These are phyloP conservation scores for Kryptopterus vitreolus DNA, from an alignment of 2,797 vertebrate genomes.

Conservation along the genomic window DNA sequence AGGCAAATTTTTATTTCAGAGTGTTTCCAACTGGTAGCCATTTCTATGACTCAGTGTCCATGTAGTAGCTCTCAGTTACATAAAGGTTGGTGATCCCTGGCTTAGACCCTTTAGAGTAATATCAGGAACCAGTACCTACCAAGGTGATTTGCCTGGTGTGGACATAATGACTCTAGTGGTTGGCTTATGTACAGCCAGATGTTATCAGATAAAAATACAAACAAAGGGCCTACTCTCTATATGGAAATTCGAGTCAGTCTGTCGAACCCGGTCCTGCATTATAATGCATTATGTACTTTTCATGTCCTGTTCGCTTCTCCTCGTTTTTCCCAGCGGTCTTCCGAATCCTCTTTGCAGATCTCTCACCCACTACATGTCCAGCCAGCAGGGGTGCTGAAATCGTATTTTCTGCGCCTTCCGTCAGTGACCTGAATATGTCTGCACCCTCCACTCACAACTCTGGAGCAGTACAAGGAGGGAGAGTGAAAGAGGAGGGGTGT, in stretches of 20 bases:
- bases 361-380: conserved; percentile 69
- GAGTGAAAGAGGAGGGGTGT: conserved; percentile 20
- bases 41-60: too few species aligned
- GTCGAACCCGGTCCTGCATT: conserved; percentile 9
- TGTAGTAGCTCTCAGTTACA: too few species aligned
- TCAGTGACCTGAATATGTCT: conserved; percentile 71
- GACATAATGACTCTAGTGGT: neutral
- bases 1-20: too few species aligned
- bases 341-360: conserved; percentile 58
- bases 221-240: neutral
- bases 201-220: conserved; percentile 2
- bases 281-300: conserved; percentile 19
- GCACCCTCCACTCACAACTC: conserved; percentile 54
- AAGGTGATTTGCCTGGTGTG: conserved; percentile 13
- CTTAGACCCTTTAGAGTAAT: conserved; percentile 19
- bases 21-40: too few species aligned
- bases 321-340: conserved; percentile 23
- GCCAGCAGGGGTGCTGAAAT: conserved; percentile 67
- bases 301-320: conserved; percentile 24
- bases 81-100: too few species aligned
- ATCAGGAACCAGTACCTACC: conserved; percentile 1
- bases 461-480: conserved; percentile 55
- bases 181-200: neutral
- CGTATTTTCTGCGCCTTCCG: conserved; percentile 68
- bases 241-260: conserved; percentile 23